These are phyloP conservation scores for Himalopsyche anomala DNA, from an alignment of 2,888 invertebrate species.

Conservation along the genomic window DNA sequence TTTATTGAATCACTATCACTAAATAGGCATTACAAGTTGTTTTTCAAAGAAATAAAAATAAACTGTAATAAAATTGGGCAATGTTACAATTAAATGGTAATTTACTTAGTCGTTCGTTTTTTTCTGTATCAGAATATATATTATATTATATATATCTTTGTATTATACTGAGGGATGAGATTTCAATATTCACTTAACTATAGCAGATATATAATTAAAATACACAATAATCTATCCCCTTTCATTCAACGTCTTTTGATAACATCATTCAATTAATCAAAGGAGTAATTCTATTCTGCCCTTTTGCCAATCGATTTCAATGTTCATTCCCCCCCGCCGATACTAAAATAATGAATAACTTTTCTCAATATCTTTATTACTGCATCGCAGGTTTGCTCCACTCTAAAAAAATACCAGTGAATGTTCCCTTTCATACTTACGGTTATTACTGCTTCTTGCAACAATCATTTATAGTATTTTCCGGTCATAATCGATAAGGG, in stretches of 20 bases:
- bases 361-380: constrained; percentile 59
- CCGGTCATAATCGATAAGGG: constrained; percentile 58
- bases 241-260: background rate
- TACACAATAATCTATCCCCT: background rate
- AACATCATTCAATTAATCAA: constrained; percentile 36
- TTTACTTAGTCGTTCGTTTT: too few species aligned
- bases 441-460: constrained; percentile 61
- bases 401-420: constrained; percentile 39
- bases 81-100: too few species aligned
- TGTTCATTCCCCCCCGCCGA: constrained; percentile 1
- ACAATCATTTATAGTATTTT: constrained; percentile 63
- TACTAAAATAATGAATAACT: constrained; percentile 40
- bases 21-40: too few species aligned
- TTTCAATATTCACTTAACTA: too few species aligned
- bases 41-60: too few species aligned
- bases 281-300: background rate
- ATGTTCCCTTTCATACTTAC: constrained; percentile 47
- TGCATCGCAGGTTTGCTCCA: constrained; percentile 28
- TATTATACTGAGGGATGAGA: too few species aligned
- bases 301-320: constrained; percentile 7
- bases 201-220: too few species aligned
- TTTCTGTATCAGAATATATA: too few species aligned
- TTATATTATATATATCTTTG: too few species aligned
- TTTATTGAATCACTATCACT: too few species aligned
- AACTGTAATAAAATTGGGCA: too few species aligned